Evolutionary conservation across 2,888 invertebrate species (phyloP).

Genomic region (Campaea margaritaria): DNA sequence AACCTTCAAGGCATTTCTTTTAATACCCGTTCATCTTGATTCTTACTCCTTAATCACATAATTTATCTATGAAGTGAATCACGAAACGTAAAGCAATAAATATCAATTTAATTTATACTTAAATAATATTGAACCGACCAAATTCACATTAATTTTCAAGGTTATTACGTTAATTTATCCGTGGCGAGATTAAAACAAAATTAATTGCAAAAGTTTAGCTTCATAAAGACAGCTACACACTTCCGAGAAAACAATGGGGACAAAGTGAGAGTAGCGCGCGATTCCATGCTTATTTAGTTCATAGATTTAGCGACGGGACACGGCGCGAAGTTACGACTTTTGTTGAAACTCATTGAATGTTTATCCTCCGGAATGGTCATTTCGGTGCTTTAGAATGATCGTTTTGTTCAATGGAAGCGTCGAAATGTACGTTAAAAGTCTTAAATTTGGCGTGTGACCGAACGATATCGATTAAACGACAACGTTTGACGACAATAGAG

Average conservation of each 20-base stretch:
- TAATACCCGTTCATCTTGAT: too few species aligned
- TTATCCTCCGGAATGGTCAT: background rate
- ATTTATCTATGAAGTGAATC: background rate
- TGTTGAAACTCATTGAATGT: background rate
- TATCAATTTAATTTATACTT: background rate
- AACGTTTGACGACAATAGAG: too few species aligned
- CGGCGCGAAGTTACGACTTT: background rate
- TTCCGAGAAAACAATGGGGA: constrained; percentile 10
- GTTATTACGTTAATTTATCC: constrained; percentile 5
- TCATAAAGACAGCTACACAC: constrained; percentile 16
- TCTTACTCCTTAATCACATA: too few species aligned
- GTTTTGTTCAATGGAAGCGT: background rate
- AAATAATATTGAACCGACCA: background rate
- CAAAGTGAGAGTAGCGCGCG: background rate
- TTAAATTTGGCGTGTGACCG: background rate
- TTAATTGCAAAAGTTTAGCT: constrained; percentile 28
- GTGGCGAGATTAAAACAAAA: constrained; percentile 28
- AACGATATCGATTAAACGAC: background rate
- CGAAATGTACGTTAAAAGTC: background rate
- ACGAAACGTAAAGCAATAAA: background rate
- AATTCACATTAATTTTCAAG: constrained; percentile 9
- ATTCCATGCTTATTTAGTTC: background rate
- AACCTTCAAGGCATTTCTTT: too few species aligned
- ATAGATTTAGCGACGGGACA: background rate
- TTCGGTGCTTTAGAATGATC: background rate